Evolutionary conservation across 2,797 vertebrate genomes (phyloP).

Genomic region (Alauda arvensis): DNA sequence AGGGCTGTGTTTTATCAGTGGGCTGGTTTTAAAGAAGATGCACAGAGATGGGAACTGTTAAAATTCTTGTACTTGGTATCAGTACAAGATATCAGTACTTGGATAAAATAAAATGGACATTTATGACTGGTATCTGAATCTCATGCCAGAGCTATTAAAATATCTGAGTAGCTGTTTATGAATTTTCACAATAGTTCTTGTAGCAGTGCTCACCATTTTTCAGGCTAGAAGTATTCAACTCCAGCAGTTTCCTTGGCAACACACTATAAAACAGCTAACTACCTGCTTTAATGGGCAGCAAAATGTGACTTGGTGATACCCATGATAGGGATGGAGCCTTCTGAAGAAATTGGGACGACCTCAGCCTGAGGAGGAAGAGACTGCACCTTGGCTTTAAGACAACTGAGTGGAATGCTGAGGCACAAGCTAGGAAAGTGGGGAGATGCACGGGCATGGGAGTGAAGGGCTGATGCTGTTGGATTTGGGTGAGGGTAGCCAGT

Average conservation of each 20-base stretch:
- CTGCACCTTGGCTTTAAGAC: neutral
- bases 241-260: neutral
- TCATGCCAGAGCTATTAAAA: neutral
- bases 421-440: neutral
- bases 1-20: neutral
- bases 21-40: neutral
- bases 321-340: neutral
- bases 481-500: neutral
- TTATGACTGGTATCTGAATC: neutral
- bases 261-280: neutral
- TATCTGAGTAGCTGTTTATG: neutral
- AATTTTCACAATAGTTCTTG: neutral
- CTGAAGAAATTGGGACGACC: neutral
- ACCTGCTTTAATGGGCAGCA: neutral
- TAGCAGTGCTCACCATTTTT: neutral
- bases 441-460: neutral
- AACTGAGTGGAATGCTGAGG: neutral
- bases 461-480: neutral
- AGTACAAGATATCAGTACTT: neutral
- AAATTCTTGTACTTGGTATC: no score
- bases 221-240: neutral
- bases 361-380: neutral
- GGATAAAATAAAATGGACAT: neutral
- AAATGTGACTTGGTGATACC: neutral
- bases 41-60: neutral